Percentiles rank a stretch among this genome's conserved stretches.
phyloP scores from a whole-genome alignment of 2,113 vertebrate genomes.

The Martes martes region DNA sequence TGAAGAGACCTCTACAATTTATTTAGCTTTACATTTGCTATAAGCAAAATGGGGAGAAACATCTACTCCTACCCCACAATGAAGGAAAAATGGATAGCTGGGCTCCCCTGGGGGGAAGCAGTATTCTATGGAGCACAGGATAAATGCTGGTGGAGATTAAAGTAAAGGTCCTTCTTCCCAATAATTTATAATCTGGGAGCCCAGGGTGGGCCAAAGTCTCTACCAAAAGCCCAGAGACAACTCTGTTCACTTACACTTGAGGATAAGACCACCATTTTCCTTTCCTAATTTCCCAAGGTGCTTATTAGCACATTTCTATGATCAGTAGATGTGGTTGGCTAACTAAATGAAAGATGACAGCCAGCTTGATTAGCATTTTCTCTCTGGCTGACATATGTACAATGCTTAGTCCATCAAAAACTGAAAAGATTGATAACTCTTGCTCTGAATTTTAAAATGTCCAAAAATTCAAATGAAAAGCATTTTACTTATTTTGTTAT shows the following conservation, averaged over 20 bases:
- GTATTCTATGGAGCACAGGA: neutral
- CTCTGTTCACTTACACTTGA: neutral
- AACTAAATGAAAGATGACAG: neutral
- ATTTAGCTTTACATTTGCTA: neutral
- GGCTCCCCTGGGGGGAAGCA: neutral
- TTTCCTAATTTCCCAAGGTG: neutral
- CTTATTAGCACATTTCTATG: neutral
- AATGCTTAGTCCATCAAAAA: conserved; percentile 29
- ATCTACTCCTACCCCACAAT: neutral
- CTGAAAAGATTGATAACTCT: neutral
- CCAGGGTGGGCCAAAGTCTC: neutral
- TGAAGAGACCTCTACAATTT: neutral
- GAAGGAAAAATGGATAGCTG: neutral
- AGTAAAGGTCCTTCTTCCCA: neutral
- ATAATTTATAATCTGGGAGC: neutral
- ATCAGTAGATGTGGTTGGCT: neutral
- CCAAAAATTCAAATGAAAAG: neutral
- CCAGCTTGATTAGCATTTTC: neutral
- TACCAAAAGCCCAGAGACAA: neutral
- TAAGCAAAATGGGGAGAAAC: conserved; percentile 12
- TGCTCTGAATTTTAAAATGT: conserved; percentile 23
- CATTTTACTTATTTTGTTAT: neutral
- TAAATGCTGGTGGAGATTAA: neutral
- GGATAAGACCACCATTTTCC: neutral
- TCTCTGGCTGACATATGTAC: neutral